phyloP scores from a whole-genome alignment of 2,113 vertebrate species.

The Eclectus roratus region DNA sequence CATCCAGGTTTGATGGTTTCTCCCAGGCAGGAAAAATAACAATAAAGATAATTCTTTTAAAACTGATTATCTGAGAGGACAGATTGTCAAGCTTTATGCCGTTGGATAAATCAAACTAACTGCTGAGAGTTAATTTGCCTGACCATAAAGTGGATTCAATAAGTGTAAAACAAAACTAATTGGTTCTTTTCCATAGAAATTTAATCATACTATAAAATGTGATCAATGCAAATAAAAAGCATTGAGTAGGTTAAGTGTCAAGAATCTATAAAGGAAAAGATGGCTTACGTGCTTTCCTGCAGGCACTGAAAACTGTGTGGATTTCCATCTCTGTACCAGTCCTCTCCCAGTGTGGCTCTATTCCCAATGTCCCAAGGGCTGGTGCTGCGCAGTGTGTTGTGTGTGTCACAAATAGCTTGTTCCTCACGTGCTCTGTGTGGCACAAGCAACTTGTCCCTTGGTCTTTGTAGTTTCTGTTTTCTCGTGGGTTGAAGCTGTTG shows the following conservation, averaged over 20 bases:
- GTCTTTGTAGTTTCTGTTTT: background rate
- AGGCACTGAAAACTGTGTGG: background rate
- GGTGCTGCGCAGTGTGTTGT: background rate
- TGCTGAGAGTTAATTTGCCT: constrained; percentile 77
- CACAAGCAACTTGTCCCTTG: background rate
- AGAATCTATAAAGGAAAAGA: constrained; percentile 70
- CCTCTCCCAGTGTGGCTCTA: background rate
- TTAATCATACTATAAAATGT: constrained; percentile 82
- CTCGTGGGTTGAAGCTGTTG: background rate
- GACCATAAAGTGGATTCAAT: constrained; percentile 79
- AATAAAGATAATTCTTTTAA: constrained; percentile 7
- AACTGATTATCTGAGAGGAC: constrained; percentile 7
- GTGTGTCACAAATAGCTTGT: background rate
- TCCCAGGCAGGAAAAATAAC: constrained; percentile 1
- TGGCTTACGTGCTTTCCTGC: background rate
- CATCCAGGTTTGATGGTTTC: background rate
- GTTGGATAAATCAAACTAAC: constrained; percentile 76
- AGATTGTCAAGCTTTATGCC: constrained; percentile 46
- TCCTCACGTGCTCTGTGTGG: background rate
- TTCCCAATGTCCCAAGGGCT: background rate
- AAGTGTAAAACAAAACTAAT: constrained; percentile 83
- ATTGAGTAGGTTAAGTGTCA: constrained; percentile 70
- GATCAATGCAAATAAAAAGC: constrained; percentile 81
- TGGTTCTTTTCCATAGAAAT: constrained; percentile 79
- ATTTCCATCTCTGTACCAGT: background rate